Percentiles rank a stretch among this genome's conserved stretches.
Conservation (phyloP, 2,888 invertebrate species). For the Thelaira solivaga region DNA sequence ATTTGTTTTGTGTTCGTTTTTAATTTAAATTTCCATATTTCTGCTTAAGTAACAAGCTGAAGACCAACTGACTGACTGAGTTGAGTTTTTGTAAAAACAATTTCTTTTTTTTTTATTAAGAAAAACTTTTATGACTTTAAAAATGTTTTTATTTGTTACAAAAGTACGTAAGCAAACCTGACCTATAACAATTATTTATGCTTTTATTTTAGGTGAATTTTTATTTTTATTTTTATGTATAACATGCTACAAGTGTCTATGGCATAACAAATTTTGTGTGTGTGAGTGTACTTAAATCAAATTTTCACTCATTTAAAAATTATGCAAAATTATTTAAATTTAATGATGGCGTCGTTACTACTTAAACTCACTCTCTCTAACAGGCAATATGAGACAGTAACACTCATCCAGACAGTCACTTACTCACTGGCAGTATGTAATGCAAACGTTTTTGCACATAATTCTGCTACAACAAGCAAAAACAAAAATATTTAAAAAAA, state of each 20-base stretch:
- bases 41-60: conserved; percentile 12
- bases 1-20: neutral
- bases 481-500: neutral
- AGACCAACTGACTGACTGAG: too few species aligned
- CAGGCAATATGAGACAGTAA: neutral
- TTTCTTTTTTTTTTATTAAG: too few species aligned
- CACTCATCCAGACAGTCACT: conserved; percentile 2
- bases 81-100: too few species aligned
- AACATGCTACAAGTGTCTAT: conserved; percentile 67
- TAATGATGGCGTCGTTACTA: conserved; percentile 65
- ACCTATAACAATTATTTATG: conserved; percentile 70
- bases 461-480: too few species aligned
- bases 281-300: neutral
- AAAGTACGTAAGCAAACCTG: conserved; percentile 63
- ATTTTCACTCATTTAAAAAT: conserved; percentile 72
- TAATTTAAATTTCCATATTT: conserved; percentile 28
- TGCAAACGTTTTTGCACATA: conserved; percentile 45
- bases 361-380: conserved; percentile 2
- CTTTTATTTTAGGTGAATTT: conserved; percentile 15
- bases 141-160: conserved; percentile 9
- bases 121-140: conserved; percentile 42
- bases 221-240: conserved; percentile 21
- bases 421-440: conserved; percentile 34
- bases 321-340: conserved; percentile 76
- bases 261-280: neutral